phyloP scores from a whole-genome alignment of 1,140 invertebrate species.

The Chlorops oryzae region DNA sequence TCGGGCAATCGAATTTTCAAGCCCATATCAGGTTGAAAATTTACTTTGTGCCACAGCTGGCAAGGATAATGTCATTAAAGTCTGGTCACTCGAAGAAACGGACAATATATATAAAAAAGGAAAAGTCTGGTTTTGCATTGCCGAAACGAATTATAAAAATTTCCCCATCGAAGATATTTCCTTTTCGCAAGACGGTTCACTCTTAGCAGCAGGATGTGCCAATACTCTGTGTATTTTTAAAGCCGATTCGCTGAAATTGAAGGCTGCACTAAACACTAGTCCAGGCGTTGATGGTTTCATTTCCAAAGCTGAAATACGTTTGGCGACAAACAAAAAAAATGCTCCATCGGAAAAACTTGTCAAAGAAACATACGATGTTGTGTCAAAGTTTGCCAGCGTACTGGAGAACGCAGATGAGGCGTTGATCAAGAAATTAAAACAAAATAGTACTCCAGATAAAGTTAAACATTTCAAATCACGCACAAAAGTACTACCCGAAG shows the following conservation, averaged over 20 bases:
- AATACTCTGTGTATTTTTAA: slow-evolving; percentile 67
- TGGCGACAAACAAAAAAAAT: slow-evolving; percentile 18
- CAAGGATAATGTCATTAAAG: slow-evolving; percentile 64
- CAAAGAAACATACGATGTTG: slow-evolving; percentile 25
- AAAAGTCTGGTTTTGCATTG: slow-evolving; percentile 60
- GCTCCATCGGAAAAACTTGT: slow-evolving; percentile 21
- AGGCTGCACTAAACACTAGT: slow-evolving; percentile 48
- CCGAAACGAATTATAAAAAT: slow-evolving; percentile 59
- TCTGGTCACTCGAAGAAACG: slow-evolving; percentile 60
- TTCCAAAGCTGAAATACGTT: slow-evolving; percentile 30
- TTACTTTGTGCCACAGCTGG: slow-evolving; percentile 60
- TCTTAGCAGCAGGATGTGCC: slow-evolving; percentile 66
- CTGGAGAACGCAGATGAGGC: slow-evolving; percentile 29
- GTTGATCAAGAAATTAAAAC: slow-evolving; percentile 26
- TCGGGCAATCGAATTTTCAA: slow-evolving; percentile 59
- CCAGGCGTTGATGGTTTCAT: slow-evolving; percentile 31
- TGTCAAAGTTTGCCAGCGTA: slow-evolving; percentile 27
- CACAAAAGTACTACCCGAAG: background rate
- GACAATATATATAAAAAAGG: slow-evolving; percentile 53
- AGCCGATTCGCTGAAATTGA: slow-evolving; percentile 52
- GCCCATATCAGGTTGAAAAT: slow-evolving; percentile 47
- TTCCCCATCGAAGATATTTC: slow-evolving; percentile 52
- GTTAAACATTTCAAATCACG: background rate
- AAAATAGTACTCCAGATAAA: slow-evolving; percentile 7
- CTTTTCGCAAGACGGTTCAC: slow-evolving; percentile 71